phyloP scores from a whole-genome alignment of 2,888 invertebrate genomes.

The Andrena haemorrhoa region DNA sequence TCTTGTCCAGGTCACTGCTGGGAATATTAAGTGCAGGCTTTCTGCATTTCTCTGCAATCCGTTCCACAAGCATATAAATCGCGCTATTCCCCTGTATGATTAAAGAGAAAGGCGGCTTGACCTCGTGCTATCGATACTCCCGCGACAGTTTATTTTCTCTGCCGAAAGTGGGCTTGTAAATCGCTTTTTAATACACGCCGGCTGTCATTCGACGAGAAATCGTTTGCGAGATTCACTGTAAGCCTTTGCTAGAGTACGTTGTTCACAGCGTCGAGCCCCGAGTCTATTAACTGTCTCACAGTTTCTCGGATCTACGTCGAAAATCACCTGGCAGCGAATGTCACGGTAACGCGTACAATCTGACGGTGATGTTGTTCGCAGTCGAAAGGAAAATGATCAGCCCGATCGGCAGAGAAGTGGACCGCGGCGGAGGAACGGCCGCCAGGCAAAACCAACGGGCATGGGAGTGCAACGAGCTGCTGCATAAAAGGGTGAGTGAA shows the following conservation, averaged over 20 bases:
- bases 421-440: conserved; percentile 72
- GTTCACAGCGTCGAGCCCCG: no score
- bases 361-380: conserved; percentile 45
- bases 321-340: not conserved
- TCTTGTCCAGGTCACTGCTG: conserved; percentile 14
- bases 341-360: not conserved
- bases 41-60: conserved; percentile 15
- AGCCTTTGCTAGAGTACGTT: no score
- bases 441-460: conserved; percentile 67
- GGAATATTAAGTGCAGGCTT: conserved; percentile 22
- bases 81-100: conserved; percentile 13
- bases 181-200: conserved; percentile 4
- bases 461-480: conserved; percentile 75
- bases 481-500: conserved; percentile 81
- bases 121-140: conserved; percentile 11
- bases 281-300: not conserved
- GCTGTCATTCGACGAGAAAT: not conserved
- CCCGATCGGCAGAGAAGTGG: conserved; percentile 75
- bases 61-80: not conserved
- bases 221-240: no score
- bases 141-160: conserved; percentile 7
- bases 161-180: no score
- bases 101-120: conserved; percentile 40
- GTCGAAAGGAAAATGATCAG: conserved; percentile 76
- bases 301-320: not conserved